A percentile compares a stretch with the other conserved stretches of the same genome.
These are phyloP conservation scores for Geotrypetes seraphini DNA, from an alignment of 2,797 vertebrate species.

Conservation along the genomic window DNA sequence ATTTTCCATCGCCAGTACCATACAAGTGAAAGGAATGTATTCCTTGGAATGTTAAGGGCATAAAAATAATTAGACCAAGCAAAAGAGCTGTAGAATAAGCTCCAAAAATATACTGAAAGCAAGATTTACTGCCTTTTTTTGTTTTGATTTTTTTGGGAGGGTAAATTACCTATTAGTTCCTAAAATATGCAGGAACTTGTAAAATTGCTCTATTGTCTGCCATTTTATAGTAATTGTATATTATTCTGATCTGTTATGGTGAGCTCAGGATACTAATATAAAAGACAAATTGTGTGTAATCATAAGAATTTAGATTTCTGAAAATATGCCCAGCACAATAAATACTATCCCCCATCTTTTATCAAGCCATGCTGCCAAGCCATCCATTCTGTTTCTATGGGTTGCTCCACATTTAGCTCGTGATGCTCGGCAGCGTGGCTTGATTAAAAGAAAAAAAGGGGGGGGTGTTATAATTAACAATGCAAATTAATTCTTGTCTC, in stretches of 20 bases:
- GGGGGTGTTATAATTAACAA: too few relatives aligned
- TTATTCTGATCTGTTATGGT: background rate
- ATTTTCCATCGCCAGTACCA: constrained; percentile 15
- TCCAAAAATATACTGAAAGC: too few relatives aligned
- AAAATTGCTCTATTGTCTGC: background rate
- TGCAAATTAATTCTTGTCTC: constrained; percentile 10
- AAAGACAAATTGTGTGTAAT: background rate
- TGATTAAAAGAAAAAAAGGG: too few relatives aligned
- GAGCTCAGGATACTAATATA: too few relatives aligned
- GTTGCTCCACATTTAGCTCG: too few relatives aligned
- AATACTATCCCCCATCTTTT: too few relatives aligned
- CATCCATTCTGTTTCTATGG: too few relatives aligned
- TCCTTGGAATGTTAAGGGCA: background rate
- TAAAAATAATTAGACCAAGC: background rate
- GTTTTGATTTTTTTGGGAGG: background rate
- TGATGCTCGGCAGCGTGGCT: too few relatives aligned
- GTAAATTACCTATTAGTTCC: background rate
- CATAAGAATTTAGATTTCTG: constrained; percentile 1
- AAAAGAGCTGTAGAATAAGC: background rate
- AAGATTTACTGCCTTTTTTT: too few relatives aligned
- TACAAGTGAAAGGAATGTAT: constrained; percentile 12
- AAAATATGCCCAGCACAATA: constrained; percentile 2
- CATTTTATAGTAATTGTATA: background rate
- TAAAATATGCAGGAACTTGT: background rate
- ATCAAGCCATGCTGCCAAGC: too few relatives aligned